These are phyloP conservation scores for Chirona hameri DNA, from an alignment of 2,888 invertebrate genomes.

Conservation along the genomic window DNA sequence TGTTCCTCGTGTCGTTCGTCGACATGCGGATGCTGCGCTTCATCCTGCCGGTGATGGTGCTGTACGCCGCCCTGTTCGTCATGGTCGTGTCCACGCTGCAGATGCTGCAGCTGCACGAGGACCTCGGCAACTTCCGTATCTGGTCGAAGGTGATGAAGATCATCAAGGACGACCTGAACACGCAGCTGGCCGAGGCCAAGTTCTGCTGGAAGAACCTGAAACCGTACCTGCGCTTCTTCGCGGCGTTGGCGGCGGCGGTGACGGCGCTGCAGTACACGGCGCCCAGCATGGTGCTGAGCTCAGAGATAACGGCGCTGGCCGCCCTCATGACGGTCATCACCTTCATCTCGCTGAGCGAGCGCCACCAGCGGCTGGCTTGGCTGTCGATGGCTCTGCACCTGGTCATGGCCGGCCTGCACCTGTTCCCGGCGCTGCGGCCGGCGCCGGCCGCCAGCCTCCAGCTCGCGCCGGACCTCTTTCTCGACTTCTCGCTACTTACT, in stretches of 20 bases:
- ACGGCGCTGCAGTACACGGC: constrained; percentile 74
- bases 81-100: constrained; percentile 80
- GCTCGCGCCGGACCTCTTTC: constrained; percentile 42
- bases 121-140: constrained; percentile 71
- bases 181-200: constrained; percentile 74
- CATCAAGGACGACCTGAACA: constrained; percentile 68
- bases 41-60: constrained; percentile 67
- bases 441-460: constrained; percentile 56
- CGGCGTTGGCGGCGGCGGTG: constrained; percentile 68
- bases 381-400: constrained; percentile 58
- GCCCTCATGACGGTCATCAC: constrained; percentile 74
- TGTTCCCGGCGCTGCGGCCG: constrained; percentile 73
- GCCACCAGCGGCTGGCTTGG: constrained; percentile 27
- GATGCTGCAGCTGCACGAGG: constrained; percentile 73
- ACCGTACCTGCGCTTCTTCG: constrained; percentile 75
- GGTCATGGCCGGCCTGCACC: constrained; percentile 64
- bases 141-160: constrained; percentile 79
- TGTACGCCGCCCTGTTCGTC: constrained; percentile 67
- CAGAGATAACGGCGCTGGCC: constrained; percentile 75
- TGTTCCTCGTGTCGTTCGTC: constrained; percentile 66
- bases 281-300: constrained; percentile 75
- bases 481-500: constrained; percentile 80
- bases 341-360: constrained; percentile 66
- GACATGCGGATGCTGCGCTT: constrained; percentile 66
- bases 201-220: constrained; percentile 76